Base-by-base conservation (phyloP, 1,140 invertebrate genomes). In the Trichomalopsis sarcophagae region DNA sequence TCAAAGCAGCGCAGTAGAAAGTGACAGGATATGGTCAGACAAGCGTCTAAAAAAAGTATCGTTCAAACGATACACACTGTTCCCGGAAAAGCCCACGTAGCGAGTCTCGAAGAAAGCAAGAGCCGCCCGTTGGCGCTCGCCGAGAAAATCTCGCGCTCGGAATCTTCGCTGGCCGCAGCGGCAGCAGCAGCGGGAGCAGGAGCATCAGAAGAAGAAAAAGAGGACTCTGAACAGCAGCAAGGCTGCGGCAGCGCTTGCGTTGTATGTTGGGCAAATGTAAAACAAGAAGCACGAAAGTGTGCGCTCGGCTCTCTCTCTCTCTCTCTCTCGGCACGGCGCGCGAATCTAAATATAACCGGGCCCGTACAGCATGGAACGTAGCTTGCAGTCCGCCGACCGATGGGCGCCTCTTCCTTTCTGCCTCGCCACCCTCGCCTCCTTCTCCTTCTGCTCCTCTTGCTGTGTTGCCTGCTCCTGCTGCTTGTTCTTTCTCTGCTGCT, bases 301-400 rank as follows among this genome's bases (percentile, higher is more conserved):
- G 85, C 87, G 73, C 30, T 5, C 62, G 69, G 69, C 73, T 75
- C 73, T 75, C 73, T 75, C 36, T 75, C 73, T 75, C 69, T 71
- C 30, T 71, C 23, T 33, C 23, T 11, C 69, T 14, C 23, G 21
- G 23, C 69, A 36, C 14, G 23, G 33, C 87, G 87, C 87, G 87
- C 87, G 87, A 90, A 90, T 90, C 90, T 90, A 90, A 90, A 90
- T 90, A 90, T 90, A 90, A 90, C 89, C 87, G 87, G 87, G 55
- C 21, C 55, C 55, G 55, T 62, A 62, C 6, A 62, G 55, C 55
- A 62, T n/a, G 55, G 55, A 62, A 62, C 55, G 55, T 62, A 62
- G 55, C 55, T 62, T n/a, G 55, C 30, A 40, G 14, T 73, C 75
- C 82, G 66, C 76, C 81, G 81, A 87, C 85, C 86, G 86, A 83